phyloP scores from a whole-genome alignment of 2,888 invertebrate genomes.

The Dinocampus coccinellae region DNA sequence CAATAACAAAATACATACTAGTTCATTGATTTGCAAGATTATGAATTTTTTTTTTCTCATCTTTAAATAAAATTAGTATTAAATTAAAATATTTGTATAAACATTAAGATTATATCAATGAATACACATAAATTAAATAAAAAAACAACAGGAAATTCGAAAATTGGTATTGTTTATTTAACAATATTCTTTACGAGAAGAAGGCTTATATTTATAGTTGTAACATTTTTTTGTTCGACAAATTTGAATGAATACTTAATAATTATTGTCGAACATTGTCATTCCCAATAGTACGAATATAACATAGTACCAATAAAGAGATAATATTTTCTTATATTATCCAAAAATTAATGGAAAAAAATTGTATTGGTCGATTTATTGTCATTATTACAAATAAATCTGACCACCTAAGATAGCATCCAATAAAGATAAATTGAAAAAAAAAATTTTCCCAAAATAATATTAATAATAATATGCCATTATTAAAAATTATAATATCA shows the following conservation, averaged over 20 bases:
- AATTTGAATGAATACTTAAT: slow-evolving; percentile 20
- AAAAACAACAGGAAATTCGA: slow-evolving; percentile 30
- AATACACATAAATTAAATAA: not conserved
- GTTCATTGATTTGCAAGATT: too few relatives aligned
- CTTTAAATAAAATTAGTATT: not conserved
- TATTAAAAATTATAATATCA: not conserved
- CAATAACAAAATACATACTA: too few relatives aligned
- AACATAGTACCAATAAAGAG: slow-evolving; percentile 6
- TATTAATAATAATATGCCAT: not conserved
- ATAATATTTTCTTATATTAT: not conserved
- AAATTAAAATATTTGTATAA: slow-evolving; percentile 1
- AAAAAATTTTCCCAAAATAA: not conserved
- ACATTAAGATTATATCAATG: not conserved
- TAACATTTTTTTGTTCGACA: slow-evolving; percentile 25
- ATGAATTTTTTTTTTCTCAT: too few relatives aligned
- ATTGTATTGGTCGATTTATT: not conserved
- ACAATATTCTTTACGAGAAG: slow-evolving; percentile 43
- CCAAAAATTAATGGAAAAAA: not conserved
- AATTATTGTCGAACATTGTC: not conserved
- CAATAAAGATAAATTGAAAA: not conserved
- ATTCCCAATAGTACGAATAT: slow-evolving; percentile 27
- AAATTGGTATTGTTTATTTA: slow-evolving; percentile 51
- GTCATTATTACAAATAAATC: not conserved
- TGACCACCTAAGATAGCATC: not conserved
- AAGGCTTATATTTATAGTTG: slow-evolving; percentile 28